phyloP scores from a whole-genome alignment of 2,888 invertebrate species.

The Hyposoter dolosus region DNA sequence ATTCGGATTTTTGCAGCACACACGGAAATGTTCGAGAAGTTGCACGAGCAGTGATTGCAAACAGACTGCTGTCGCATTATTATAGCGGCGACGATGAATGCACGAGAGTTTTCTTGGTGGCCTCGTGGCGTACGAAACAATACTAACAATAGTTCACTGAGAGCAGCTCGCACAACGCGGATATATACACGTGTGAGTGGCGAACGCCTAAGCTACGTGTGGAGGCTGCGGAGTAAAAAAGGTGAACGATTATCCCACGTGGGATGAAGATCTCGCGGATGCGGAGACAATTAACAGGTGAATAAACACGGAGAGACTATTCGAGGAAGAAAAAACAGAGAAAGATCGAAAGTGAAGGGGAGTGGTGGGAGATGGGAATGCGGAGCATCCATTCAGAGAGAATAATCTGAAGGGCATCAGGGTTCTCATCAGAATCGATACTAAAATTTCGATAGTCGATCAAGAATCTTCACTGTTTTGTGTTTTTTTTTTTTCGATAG shows the following conservation, averaged over 20 bases:
- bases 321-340: slow-evolving; percentile 23
- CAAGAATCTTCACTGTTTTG: neutral
- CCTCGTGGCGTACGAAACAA: slow-evolving; percentile 50
- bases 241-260: slow-evolving; percentile 73
- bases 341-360: neutral
- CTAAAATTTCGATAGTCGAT: neutral
- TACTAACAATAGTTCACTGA: slow-evolving; percentile 47
- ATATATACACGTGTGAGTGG: neutral
- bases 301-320: slow-evolving; percentile 40
- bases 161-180: slow-evolving; percentile 3
- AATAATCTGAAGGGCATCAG: slow-evolving; percentile 4
- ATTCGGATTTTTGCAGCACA: neutral
- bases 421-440: neutral
- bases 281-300: slow-evolving; percentile 51
- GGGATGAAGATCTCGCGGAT: slow-evolving; percentile 51
- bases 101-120: slow-evolving; percentile 40
- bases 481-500: neutral
- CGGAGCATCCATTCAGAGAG: slow-evolving; percentile 15
- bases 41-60: slow-evolving; percentile 48
- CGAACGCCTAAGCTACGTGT: neutral
- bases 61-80: slow-evolving; percentile 52
- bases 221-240: slow-evolving; percentile 3
- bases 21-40: slow-evolving; percentile 18
- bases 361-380: neutral
- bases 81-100: slow-evolving; percentile 25